Evolutionary conservation across 2,113 vertebrate species (phyloP).

Genomic region (Hepsetus odoe): DNA sequence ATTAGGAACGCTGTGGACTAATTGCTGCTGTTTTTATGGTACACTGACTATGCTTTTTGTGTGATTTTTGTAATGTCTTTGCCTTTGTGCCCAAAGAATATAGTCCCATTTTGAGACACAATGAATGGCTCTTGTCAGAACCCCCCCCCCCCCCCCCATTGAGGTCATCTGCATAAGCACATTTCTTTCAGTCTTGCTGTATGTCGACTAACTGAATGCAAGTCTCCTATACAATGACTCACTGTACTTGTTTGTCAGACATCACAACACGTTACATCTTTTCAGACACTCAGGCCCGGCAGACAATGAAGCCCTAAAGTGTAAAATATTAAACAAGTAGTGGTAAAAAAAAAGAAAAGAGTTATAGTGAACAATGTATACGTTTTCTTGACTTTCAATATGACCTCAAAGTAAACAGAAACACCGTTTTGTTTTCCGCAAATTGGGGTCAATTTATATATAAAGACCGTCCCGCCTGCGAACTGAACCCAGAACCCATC

Average conservation of each 20-base stretch:
- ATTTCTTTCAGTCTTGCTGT: neutral
- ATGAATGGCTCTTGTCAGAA: constrained; percentile 25
- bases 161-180: constrained; percentile 24
- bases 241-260: neutral
- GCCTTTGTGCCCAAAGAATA: constrained; percentile 1
- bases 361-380: no score
- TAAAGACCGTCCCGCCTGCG: no score
- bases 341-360: no score
- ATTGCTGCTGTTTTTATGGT: constrained; percentile 48
- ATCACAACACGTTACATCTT: neutral
- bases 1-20: constrained; percentile 26
- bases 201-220: neutral
- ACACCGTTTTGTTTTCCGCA: no score
- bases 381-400: no score
- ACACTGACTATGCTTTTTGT: neutral
- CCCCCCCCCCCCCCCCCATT: constrained; percentile 2
- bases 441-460: no score
- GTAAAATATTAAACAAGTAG: no score
- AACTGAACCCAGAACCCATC: no score
- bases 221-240: neutral
- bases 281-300: neutral
- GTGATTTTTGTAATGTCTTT: neutral
- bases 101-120: constrained; percentile 19
- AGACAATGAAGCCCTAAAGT: neutral
- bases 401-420: no score